These are phyloP conservation scores for Agrotis segetum DNA, from an alignment of 2,888 invertebrate species.

Conservation along the genomic window DNA sequence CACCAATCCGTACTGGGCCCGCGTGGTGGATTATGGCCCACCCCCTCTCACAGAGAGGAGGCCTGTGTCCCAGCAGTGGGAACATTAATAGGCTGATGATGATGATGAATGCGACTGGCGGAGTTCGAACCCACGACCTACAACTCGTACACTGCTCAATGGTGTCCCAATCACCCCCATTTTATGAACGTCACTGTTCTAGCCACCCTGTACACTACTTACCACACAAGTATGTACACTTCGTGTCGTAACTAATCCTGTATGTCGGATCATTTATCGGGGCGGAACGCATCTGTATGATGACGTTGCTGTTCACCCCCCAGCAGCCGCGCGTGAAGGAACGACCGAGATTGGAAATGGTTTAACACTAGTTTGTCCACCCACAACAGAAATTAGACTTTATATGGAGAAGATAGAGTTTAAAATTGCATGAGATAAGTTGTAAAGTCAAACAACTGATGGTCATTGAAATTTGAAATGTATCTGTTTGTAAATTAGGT, in stretches of 20 bases:
- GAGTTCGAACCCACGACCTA: too few species aligned
- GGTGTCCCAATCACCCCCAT: too few species aligned
- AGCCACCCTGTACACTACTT: background rate
- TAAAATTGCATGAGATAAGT: background rate
- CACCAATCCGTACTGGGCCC: too few species aligned
- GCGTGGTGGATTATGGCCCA: too few species aligned
- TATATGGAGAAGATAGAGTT: conserved; percentile 42
- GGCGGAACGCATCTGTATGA: conserved; percentile 86
- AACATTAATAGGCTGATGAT: too few species aligned
- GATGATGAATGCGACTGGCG: too few species aligned
- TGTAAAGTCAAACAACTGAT: background rate
- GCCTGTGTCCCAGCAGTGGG: too few species aligned
- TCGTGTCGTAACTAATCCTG: conserved; percentile 66
- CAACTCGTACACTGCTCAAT: too few species aligned
- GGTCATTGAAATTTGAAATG: conserved; percentile 1
- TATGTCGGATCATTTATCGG: conserved; percentile 78
- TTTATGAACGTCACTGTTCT: too few species aligned
- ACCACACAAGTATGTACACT: conserved; percentile 24
- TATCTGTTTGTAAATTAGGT: conserved; percentile 42
- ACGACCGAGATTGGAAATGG: conserved; percentile 79
- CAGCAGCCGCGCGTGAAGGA: conserved; percentile 83
- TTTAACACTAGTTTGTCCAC: conserved; percentile 63
- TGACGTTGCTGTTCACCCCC: conserved; percentile 83
- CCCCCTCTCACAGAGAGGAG: too few species aligned
- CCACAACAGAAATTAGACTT: conserved; percentile 59